Evolutionary conservation across 2,797 vertebrate genomes (phyloP), one percentile per base, ranked within the genome.

Genomic region (Melanotaenia trifasciata): DNA sequence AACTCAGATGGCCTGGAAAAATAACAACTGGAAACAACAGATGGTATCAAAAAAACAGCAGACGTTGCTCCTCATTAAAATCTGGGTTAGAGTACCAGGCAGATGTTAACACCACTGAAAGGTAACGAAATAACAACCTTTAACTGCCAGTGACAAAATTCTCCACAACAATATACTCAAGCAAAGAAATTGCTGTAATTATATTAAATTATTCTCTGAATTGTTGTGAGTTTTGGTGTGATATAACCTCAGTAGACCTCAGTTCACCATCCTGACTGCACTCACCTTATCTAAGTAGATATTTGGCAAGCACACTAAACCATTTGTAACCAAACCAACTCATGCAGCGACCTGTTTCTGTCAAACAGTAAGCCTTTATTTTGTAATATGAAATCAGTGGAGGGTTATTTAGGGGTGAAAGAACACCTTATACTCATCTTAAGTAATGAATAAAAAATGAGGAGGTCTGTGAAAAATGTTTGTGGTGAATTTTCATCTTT

Each of bases 301-400:
- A 63, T 81, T 77, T 72, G 76, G 70, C 82, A 67, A 61, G 78
- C 84, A 77, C 53, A 56, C 69, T 40, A 62, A 78, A 70, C 74
- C 63, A 73, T 69, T 83, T 81, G 64, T 67, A 80, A 87, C 87
- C 75, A 79, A 77, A 79, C 72, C 80, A 62, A 84, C 81, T 85
- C 84, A 90, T 88, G 87, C 70, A 84, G 67, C 76, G 83, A 79
- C 84, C 77, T 63, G 81, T 88, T 77, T 65, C 53, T 62, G 79
- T 79, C 77, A 73, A 84, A 72, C 62, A 33, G 60, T 61, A 33
- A 79, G 72, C 80, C 84, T 73, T 79, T 36, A 72, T 77, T 74
- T 72, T 77, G 69, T 64, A 67, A 88, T 79, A 83, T n/a, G 40
- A 43, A 61, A 58, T 30, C 73, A 36, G 72, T 71, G 76, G 76